Base-by-base conservation (phyloP, 2,888 invertebrate genomes). In the Hybos culiciformis region DNA sequence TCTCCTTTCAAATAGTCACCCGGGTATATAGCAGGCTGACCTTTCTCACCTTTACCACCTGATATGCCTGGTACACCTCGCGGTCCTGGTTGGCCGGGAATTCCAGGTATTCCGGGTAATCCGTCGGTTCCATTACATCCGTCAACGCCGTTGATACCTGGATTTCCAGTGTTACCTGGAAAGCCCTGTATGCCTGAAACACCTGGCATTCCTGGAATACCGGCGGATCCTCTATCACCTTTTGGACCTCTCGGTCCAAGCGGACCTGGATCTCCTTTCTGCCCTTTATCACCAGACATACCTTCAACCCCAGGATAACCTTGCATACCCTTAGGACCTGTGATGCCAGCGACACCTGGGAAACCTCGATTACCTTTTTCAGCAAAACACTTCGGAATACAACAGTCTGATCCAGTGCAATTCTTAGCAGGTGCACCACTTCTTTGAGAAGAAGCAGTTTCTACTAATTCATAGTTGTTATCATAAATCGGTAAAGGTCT, bases 91-190 rank as follows among this genome's bases (percentile, higher is more conserved):
- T 70, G 70, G 45, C 91, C 91, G 47, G 73, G 69, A 0, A 69
- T 59, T 39, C 93, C 93, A 37, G 68, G 62, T 20, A 70, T 50
- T 46, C 93, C 94, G 32, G 81, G 73, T 34, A 74, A 67, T 51
- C 93, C 93, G 65, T 91, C 91, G 42, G 91, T 88, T 57, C 96
- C 96, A 58, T 96, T 94, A 60, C 96, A 97, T 9, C 96, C 97
- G 60, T 96, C 93, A 55, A 83, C 70, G 41, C 96, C 96, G 32
- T 85, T 80, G 34, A 76, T 69, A 53, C 93, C 93, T n/a, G 84
- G 71, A 1, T 71, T 57, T 39, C 92, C 86, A 1, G 73, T 54
- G 43, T 56, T 56, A 9, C 66, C 66, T 14, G 54, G 47, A 36
- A 58, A 45, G 18, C 66, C 66, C 36, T 60, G 61, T n/a, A 61